phyloP scores from a whole-genome alignment of 2,888 invertebrate genomes.

The Portevinia maculata region DNA sequence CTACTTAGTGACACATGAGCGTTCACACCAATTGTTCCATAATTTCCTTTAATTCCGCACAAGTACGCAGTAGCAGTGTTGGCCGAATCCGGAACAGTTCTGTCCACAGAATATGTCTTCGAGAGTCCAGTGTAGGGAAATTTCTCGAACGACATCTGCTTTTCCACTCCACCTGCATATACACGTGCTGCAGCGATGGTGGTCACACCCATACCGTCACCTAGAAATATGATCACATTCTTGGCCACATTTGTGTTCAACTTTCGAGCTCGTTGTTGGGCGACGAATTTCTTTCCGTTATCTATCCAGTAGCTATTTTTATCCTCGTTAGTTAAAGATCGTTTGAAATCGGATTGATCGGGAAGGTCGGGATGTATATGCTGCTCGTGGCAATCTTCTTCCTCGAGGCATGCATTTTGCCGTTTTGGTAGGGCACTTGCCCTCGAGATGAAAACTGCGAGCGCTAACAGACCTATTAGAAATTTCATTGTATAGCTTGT shows the following conservation, averaged over 20 bases:
- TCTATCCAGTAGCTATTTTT: slow-evolving; percentile 79
- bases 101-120: slow-evolving; percentile 89
- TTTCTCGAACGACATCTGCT: slow-evolving; percentile 88
- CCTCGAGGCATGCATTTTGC: slow-evolving; percentile 62
- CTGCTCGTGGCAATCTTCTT: slow-evolving; percentile 79
- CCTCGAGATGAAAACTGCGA: background rate
- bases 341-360: background rate
- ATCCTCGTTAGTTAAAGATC: slow-evolving; percentile 75
- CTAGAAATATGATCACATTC: slow-evolving; percentile 93
- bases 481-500: slow-evolving; percentile 23
- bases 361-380: slow-evolving; percentile 80
- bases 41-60: slow-evolving; percentile 90
- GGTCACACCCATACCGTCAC: slow-evolving; percentile 94
- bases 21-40: slow-evolving; percentile 89
- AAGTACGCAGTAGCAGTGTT: slow-evolving; percentile 92
- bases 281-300: slow-evolving; percentile 77
- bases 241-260: slow-evolving; percentile 85
- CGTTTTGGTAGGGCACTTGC: slow-evolving; percentile 75
- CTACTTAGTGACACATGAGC: slow-evolving; percentile 86
- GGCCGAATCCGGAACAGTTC: slow-evolving; percentile 92
- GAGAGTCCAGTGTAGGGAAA: slow-evolving; percentile 90
- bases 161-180: slow-evolving; percentile 90
- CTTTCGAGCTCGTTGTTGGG: slow-evolving; percentile 77
- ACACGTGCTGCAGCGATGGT: slow-evolving; percentile 91
- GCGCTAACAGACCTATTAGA: background rate